These are phyloP conservation scores for Diplogasteroides magnus DNA, from an alignment of 1,140 invertebrate species.

Conservation along the genomic window DNA sequence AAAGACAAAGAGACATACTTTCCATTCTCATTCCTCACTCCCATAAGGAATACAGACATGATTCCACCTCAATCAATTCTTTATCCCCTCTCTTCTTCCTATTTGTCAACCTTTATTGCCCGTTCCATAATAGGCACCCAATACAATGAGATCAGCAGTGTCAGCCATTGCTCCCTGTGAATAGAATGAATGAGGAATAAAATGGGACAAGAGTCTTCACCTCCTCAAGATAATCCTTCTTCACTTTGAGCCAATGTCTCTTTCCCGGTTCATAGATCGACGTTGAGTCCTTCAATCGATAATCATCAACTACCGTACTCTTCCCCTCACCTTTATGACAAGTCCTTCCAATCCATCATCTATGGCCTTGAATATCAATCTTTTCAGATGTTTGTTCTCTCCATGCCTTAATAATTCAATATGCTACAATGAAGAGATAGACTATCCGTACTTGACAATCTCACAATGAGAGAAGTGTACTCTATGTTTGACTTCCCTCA, in stretches of 20 bases:
- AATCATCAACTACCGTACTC: not conserved
- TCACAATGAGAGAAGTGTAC: conserved; percentile 9
- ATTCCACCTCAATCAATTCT: conserved; percentile 1
- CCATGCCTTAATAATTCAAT: not conserved
- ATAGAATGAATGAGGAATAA: too few species aligned
- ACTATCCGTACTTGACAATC: conserved; percentile 4
- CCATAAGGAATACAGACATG: conserved; percentile 15
- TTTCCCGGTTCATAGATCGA: conserved; percentile 14
- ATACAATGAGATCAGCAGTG: conserved; percentile 12
- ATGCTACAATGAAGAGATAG: not conserved
- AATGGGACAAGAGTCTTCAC: too few species aligned
- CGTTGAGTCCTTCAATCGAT: not conserved
- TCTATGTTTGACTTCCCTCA: conserved; percentile 12
- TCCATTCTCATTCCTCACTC: not conserved
- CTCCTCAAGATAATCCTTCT: conserved; percentile 14
- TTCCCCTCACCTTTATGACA: conserved; percentile 2
- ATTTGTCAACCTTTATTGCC: conserved; percentile 8
- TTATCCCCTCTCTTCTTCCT: not conserved
- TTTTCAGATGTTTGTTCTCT: not conserved
- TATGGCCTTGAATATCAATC: conserved; percentile 1
- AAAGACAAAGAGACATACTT: too few species aligned
- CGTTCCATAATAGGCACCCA: conserved; percentile 16
- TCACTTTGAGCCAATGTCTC: conserved; percentile 19
- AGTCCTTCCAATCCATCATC: conserved; percentile 14
- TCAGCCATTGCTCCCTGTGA: conserved; percentile 11